phyloP scores from a whole-genome alignment of 2,888 invertebrate genomes.

The Pecten maximus region DNA sequence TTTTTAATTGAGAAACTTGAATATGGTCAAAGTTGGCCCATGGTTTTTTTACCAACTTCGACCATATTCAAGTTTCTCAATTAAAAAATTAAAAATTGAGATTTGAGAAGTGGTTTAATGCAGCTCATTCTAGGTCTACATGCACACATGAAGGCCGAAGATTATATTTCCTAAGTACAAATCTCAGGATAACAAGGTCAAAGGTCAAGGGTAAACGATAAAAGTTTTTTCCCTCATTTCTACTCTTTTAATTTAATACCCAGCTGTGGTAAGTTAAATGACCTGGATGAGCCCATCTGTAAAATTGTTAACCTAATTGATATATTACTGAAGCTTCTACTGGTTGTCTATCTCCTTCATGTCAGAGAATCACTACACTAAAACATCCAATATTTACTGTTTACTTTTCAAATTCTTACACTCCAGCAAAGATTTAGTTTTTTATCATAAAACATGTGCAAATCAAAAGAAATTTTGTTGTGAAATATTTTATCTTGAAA shows the following conservation, averaged over 20 bases:
- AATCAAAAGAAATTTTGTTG: not conserved
- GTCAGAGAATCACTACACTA: not conserved
- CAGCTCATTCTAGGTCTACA: too few species aligned
- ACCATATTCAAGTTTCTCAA: too few species aligned
- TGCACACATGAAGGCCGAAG: too few species aligned
- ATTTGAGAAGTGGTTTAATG: too few species aligned
- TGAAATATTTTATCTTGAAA: not conserved
- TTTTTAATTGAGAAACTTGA: too few species aligned
- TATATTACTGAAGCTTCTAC: not conserved
- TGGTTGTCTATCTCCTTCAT: not conserved
- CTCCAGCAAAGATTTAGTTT: not conserved
- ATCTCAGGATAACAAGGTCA: too few species aligned
- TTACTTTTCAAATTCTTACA: not conserved
- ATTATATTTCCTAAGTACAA: too few species aligned
- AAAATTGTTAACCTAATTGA: not conserved
- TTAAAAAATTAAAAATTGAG: too few species aligned
- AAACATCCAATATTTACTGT: not conserved
- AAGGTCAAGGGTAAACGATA: not conserved
- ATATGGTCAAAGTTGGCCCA: too few species aligned
- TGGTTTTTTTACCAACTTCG: too few species aligned
- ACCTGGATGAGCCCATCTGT: not conserved
- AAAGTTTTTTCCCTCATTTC: not conserved
- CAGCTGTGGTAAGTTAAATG: not conserved
- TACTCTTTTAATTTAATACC: not conserved
- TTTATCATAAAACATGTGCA: not conserved